Evolutionary conservation across 2,888 invertebrate genomes (phyloP).

Genomic region (Macropis europaea): DNA sequence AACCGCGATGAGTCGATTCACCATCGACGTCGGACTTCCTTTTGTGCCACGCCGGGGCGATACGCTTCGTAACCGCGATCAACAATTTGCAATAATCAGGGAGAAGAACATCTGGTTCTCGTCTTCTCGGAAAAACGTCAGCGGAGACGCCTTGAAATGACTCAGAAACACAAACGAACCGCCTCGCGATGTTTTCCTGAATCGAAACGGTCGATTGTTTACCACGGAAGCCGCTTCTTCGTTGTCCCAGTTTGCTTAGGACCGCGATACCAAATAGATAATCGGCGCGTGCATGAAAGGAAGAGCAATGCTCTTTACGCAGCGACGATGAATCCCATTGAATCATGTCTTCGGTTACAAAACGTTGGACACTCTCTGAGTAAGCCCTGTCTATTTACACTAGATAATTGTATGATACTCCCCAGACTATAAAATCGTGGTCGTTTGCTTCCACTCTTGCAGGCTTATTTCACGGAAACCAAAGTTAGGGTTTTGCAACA

Average conservation of each 20-base stretch:
- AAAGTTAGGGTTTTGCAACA: too few relatives aligned
- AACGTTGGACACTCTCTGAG: too few relatives aligned
- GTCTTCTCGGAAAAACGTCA: conserved; percentile 17
- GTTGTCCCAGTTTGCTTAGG: conserved; percentile 56
- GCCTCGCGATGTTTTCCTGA: conserved; percentile 13
- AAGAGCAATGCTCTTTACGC: conserved; percentile 54
- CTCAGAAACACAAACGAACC: conserved; percentile 30
- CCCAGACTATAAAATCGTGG: too few relatives aligned
- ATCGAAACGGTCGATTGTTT: conserved; percentile 39
- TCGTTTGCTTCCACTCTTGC: too few relatives aligned
- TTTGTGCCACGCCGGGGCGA: not conserved
- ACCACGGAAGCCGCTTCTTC: conserved; percentile 25
- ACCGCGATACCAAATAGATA: conserved; percentile 40
- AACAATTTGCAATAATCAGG: conserved; percentile 3
- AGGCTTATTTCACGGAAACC: too few relatives aligned
- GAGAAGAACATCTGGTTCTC: conserved; percentile 35
- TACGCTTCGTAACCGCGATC: not conserved
- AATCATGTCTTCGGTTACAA: conserved; percentile 34
- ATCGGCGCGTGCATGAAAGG: conserved; percentile 47
- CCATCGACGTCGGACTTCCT: too few relatives aligned
- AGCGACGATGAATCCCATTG: conserved; percentile 51
- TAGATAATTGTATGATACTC: too few relatives aligned
- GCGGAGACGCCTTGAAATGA: conserved; percentile 14
- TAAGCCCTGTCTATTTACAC: too few relatives aligned
- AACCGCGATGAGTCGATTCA: not conserved